phyloP scores from a whole-genome alignment of 2,113 vertebrate species.

The Chionis minor region DNA sequence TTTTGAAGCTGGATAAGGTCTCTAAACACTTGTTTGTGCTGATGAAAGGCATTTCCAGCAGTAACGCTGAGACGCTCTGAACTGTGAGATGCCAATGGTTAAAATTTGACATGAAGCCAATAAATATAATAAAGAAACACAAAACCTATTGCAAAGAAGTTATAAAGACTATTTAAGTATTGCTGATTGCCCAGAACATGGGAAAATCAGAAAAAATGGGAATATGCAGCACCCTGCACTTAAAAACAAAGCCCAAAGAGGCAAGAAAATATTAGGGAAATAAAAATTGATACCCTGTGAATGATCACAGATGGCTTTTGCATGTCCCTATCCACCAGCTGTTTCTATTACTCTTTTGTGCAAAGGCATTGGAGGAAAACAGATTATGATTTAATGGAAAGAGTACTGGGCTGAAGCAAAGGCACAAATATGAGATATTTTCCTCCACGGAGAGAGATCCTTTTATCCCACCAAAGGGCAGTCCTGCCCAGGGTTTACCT shows the following conservation, averaged over 20 bases:
- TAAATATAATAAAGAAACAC: neutral
- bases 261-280: slow-evolving; percentile 5
- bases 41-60: neutral
- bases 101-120: neutral
- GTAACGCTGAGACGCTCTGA: neutral
- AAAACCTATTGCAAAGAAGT: neutral
- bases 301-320: slow-evolving; percentile 23
- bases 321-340: slow-evolving; percentile 6
- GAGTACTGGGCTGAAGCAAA: slow-evolving; percentile 1
- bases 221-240: neutral
- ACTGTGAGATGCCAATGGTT: neutral
- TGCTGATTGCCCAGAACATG: neutral
- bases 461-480: neutral
- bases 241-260: slow-evolving; percentile 1
- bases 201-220: neutral
- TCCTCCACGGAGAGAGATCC: neutral
- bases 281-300: slow-evolving; percentile 1
- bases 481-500: neutral
- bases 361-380: slow-evolving; percentile 21
- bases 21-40: neutral
- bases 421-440: neutral
- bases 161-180: neutral
- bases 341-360: neutral
- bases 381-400: slow-evolving; percentile 24
- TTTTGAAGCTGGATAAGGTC: neutral